Percentiles rank a stretch among this genome's conserved stretches.
Conservation (phyloP, 1,140 invertebrate genomes). For the Drosophila pruinosa region DNA sequence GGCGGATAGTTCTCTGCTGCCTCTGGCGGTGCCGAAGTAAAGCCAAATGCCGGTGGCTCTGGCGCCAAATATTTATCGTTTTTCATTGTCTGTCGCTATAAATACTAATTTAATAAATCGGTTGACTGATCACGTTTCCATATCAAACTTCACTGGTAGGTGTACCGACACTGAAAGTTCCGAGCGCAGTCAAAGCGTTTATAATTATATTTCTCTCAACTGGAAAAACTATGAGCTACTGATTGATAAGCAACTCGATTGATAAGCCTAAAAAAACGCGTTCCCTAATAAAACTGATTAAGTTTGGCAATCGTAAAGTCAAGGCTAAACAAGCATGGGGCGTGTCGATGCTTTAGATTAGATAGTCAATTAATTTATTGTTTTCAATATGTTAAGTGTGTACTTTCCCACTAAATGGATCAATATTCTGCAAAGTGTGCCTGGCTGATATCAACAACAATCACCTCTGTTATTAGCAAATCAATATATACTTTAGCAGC, state of each 20-base stretch:
- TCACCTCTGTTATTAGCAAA: background rate
- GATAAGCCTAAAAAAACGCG: background rate
- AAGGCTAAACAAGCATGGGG: background rate
- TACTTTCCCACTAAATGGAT: background rate
- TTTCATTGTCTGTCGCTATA: slow-evolving; percentile 8
- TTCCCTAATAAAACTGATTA: background rate
- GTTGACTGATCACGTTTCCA: background rate
- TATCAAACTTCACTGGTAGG: background rate
- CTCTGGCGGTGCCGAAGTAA: slow-evolving; percentile 1
- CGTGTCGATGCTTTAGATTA: background rate
- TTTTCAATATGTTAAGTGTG: background rate
- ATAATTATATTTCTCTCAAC: background rate
- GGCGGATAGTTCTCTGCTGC: slow-evolving; percentile 1
- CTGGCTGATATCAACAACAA: too few relatives aligned
- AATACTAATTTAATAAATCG: background rate
- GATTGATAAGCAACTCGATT: slow-evolving; percentile 18
- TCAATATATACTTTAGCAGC: too few relatives aligned
- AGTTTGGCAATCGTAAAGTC: background rate
- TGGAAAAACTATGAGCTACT: background rate
- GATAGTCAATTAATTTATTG: background rate
- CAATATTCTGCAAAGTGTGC: background rate
- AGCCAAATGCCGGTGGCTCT: slow-evolving; percentile 2
- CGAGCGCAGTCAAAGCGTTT: background rate
- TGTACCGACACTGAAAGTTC: slow-evolving; percentile 10
- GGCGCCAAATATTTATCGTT: slow-evolving; percentile 11